Evolutionary conservation across 1,140 invertebrate species (phyloP), one percentile per base, ranked within the genome.

Genomic region (Drosophila hydei): DNA sequence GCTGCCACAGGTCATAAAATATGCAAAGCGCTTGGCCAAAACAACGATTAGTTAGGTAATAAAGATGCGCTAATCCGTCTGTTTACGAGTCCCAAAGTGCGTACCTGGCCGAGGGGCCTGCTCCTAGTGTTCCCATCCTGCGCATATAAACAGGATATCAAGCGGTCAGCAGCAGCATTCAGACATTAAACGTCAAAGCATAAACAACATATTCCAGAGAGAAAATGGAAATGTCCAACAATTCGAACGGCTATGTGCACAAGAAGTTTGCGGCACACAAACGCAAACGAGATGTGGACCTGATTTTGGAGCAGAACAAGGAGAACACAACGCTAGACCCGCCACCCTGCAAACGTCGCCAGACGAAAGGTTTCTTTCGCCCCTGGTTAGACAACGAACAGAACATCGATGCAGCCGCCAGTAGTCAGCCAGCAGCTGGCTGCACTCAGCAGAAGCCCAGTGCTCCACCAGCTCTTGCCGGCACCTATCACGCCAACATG

Each of bases 401-500:
- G 27, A 62, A 48, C n/a, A 55, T 5, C 3, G 75, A 64, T 5
- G 16, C 18, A 25, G 5, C 25, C 14, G 5, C 7, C 38, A 45
- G 11, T n/a, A 45, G 2, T 8, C 40, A 48, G 23, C 1, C 43
- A 45, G n/a, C 19, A 6, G 14, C 27, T 0, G 12, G 2, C 30
- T 4, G 4, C 27, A 54, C 1, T 55, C 19, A 54, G 16, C 38
- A 55, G 7, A 33, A 42, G 27, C 11, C 3, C 33, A 14, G 7
- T 19, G 6, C 18, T 30, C 1, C n/a, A 18, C 12, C 45, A 12
- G 47, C 45, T 16, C 1, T n/a, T 0, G 61, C 50, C 3, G 72
- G 68, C 23, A 81, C 63, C 40, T 87, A 87, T 23, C 80, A 85
- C 36, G 80, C 80, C 60, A 85, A 85, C 30, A 87, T 85, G 80